Evolutionary conservation across 2,113 vertebrate genomes (phyloP).

Genomic region (Arothron firmamentum): DNA sequence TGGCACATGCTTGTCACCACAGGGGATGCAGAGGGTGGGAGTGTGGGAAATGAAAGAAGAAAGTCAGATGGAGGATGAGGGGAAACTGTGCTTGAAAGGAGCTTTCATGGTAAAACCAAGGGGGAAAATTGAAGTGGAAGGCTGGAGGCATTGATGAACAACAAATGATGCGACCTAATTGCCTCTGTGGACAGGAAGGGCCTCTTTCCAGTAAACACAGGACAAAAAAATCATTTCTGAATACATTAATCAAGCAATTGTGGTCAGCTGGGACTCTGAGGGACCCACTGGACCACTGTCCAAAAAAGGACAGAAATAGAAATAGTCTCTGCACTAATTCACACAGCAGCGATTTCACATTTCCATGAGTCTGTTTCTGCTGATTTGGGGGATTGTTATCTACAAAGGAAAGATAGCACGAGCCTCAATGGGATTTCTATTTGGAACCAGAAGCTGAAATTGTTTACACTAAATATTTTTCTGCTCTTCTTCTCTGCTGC

Average conservation of each 20-base stretch:
- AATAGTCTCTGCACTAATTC: neutral
- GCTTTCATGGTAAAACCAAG: conserved; percentile 48
- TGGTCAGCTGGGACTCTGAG: conserved; percentile 31
- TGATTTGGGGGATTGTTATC: neutral
- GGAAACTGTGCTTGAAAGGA: conserved; percentile 49
- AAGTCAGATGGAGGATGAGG: conserved; percentile 21
- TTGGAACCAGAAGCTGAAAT: neutral
- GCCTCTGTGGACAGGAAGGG: conserved; percentile 63
- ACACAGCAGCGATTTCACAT: neutral
- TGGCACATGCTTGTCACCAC: conserved; percentile 62
- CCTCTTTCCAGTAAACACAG: conserved; percentile 43
- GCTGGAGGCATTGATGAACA: conserved; percentile 47
- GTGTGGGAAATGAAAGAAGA: conserved; percentile 35
- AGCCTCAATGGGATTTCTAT: neutral
- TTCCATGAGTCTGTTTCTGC: neutral
- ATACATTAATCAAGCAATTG: conserved; percentile 42
- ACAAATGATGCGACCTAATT: conserved; percentile 51
- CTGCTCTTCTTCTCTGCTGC: neutral
- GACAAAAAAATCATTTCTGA: conserved; percentile 46
- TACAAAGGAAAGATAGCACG: neutral
- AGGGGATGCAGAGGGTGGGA: conserved; percentile 12
- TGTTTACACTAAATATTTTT: neutral
- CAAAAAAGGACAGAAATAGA: conserved; percentile 6
- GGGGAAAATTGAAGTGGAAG: conserved; percentile 40
- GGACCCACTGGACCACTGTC: neutral